Evolutionary conservation across 2,113 vertebrate genomes (phyloP), one percentile per base, ranked within the genome.

Genomic region (Heterocephalus glaber): DNA sequence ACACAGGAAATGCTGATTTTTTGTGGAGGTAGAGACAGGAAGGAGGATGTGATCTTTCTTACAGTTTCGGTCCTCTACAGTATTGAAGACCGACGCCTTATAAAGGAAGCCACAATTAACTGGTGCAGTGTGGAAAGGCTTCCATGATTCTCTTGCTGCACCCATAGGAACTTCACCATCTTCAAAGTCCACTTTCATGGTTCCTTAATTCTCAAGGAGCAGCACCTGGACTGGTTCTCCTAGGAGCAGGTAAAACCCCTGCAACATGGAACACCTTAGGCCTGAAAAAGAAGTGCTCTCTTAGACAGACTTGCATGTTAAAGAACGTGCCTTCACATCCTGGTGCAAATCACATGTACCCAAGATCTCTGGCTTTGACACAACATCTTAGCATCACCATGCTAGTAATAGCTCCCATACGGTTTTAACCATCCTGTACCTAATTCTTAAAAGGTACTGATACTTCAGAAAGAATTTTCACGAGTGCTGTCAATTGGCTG

Each of bases 51-150:
- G 90, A 95, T 94, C 38, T 82, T 85, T 72, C 74, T 74, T 85
- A 70, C 38, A 96, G 93, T 74, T 86, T 88, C 56, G 49, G 68
- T 81, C 89, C 68, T 56, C 93, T 30, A 70, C 6, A 56, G 77
- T 47, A 63, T 33, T 35, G 26, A 96, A 92, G 90, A 88, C 80
- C 22, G 58, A 68, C 14, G 26, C 96, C 96, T 95, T 95, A 86
- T 82, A 28, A 90, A 97, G 97, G 97, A 98, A 97, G 97, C 97
- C 97, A 90, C 33, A 94, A 2, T 92, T 68, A 49, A 58, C 28
- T 92, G 96, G 96, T 97, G 97, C 97, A 96, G 97, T 86, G 3
- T 79, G 41, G 94, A 97, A 24, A 3, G 97, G 96, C 97, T 98
- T 98, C 97, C 85, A 54, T 95, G 97, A 97, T 96, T 14, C 79